Conservation (phyloP, 2,888 invertebrate genomes). For the Lithosia quadra region DNA sequence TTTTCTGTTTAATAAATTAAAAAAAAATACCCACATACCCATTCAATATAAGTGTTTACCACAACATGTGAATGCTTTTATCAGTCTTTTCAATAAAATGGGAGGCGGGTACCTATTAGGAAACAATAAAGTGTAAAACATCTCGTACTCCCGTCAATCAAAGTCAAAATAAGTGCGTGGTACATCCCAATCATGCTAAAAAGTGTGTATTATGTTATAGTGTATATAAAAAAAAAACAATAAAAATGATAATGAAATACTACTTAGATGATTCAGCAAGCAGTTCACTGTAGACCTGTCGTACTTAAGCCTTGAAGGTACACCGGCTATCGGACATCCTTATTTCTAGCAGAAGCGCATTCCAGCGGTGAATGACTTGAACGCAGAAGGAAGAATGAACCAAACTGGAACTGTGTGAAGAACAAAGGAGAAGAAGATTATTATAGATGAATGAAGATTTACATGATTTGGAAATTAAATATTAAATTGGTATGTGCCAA, state of each 20-base stretch:
- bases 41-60: not conserved
- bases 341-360: constrained; percentile 1
- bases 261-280: constrained; percentile 8
- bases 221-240: not conserved
- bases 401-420: constrained; percentile 8
- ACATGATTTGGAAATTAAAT: not conserved
- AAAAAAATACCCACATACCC: not conserved
- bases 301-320: not conserved
- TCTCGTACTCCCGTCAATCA: not conserved
- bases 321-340: not conserved
- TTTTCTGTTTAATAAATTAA: no score
- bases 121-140: not conserved
- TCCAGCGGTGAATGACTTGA: constrained; percentile 12
- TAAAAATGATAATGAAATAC: constrained; percentile 7
- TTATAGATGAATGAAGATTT: not conserved
- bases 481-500: no score
- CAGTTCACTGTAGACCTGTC: not conserved
- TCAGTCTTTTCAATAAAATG: not conserved
- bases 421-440: constrained; percentile 2
- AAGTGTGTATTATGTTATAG: not conserved
- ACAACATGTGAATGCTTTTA: not conserved
- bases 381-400: constrained; percentile 6
- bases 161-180: not conserved
- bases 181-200: not conserved
- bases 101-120: not conserved